Evolutionary conservation across 2,797 vertebrate genomes (phyloP).

Genomic region (Acipenser transmontanus): DNA sequence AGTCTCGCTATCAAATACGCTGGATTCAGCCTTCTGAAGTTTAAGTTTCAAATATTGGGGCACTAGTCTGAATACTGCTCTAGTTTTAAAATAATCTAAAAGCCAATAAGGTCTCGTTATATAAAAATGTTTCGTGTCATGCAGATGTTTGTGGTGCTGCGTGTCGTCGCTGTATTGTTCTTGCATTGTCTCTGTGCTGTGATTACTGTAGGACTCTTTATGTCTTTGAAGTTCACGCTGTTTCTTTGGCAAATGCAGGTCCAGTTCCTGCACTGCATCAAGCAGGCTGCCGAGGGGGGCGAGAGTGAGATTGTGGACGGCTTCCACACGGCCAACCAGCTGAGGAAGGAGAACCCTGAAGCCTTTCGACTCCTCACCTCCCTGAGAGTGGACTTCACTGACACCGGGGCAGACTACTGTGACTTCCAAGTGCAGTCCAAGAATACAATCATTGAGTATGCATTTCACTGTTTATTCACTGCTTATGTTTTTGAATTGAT

Average conservation of each 20-base stretch:
- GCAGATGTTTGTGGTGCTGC: constrained; percentile 3
- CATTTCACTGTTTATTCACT: constrained; percentile 8
- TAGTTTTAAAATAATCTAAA: too few relatives aligned
- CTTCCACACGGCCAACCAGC: constrained; percentile 68
- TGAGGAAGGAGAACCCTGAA: constrained; percentile 69
- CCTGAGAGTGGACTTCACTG: constrained; percentile 74
- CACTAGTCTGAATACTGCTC: too few relatives aligned
- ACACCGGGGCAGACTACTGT: constrained; percentile 83
- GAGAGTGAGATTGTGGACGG: constrained; percentile 85
- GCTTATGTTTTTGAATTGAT: neutral
- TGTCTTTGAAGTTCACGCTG: too few relatives aligned
- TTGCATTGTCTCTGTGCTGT: neutral
- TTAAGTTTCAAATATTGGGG: neutral
- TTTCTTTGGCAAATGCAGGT: constrained; percentile 54
- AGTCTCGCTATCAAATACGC: too few relatives aligned
- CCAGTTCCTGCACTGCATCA: constrained; percentile 87
- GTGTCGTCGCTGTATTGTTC: constrained; percentile 7
- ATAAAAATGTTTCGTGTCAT: too few relatives aligned
- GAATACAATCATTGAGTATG: constrained; percentile 84
- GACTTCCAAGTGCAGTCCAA: constrained; percentile 88
- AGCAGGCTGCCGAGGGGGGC: constrained; percentile 74
- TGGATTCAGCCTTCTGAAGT: neutral
- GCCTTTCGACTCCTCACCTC: constrained; percentile 74
- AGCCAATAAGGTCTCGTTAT: too few relatives aligned
- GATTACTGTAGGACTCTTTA: too few relatives aligned